Conservation (phyloP, 1,140 invertebrate genomes). For the Doryteuthis pealeii region DNA sequence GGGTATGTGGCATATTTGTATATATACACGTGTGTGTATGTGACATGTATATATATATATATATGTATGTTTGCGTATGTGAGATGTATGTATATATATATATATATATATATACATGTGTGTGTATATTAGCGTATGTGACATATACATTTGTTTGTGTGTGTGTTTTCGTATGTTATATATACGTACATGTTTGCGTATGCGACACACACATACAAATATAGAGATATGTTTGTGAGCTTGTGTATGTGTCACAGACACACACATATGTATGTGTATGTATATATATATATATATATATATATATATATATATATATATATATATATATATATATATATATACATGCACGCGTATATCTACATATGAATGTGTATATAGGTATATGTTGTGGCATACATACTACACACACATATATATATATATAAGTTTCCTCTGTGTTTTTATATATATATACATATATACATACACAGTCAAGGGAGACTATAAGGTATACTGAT, state of each 20-base stretch:
- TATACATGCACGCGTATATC: background rate
- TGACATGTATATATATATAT: too few species aligned
- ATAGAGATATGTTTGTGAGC: background rate
- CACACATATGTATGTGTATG: background rate
- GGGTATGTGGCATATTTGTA: too few species aligned
- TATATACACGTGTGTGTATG: too few species aligned
- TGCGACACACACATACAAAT: background rate
- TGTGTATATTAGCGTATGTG: background rate
- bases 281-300: constrained; percentile 1
- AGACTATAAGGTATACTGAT: background rate
- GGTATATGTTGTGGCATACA: background rate
- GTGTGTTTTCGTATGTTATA: background rate
- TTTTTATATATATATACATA: background rate
- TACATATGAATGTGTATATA: background rate
- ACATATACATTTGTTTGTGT: background rate
- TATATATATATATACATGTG: background rate
- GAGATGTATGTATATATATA: background rate
- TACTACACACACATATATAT: background rate
- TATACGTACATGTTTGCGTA: background rate
- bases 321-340: background rate
- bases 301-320: constrained; percentile 4
- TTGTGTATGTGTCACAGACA: background rate
- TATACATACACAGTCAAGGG: background rate
- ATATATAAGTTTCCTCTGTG: background rate
- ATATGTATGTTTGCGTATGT: too few species aligned